Conservation (phyloP, 2,888 invertebrate species). For the Phalera bucephala region DNA sequence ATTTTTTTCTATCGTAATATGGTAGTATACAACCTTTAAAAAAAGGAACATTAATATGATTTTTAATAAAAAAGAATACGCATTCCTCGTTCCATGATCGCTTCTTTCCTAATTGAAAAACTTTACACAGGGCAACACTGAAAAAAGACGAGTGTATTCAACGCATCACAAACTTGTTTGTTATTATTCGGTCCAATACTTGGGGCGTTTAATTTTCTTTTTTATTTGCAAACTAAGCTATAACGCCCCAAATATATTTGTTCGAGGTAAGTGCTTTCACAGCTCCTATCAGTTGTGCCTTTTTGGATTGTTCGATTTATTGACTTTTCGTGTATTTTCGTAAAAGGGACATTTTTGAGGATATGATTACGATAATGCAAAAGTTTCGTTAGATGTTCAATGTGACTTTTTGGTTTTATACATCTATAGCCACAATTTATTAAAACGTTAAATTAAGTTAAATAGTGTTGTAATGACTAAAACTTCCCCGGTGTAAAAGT, state of each 20-base stretch:
- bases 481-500: too few species aligned
- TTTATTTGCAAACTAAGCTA: constrained; percentile 17
- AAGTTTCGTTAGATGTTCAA: too few species aligned
- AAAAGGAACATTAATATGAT: background rate
- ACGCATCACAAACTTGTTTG: constrained; percentile 61
- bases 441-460: too few species aligned
- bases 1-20: too few species aligned
- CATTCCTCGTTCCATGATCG: constrained; percentile 32
- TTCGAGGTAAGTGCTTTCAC: constrained; percentile 6
- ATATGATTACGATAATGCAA: too few species aligned
- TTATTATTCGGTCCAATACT: constrained; percentile 47
- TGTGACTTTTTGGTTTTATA: too few species aligned
- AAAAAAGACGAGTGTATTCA: constrained; percentile 47
- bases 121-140: constrained; percentile 47
- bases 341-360: too few species aligned
- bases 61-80: background rate
- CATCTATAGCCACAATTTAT: too few species aligned
- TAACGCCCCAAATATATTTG: constrained; percentile 6
- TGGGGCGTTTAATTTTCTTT: constrained; percentile 27
- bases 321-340: background rate
- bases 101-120: constrained; percentile 65
- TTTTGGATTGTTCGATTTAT: background rate
- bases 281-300: background rate
- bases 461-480: too few species aligned
- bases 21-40: too few species aligned